Percentiles rank a stretch among this genome's conserved stretches.
Conservation (phyloP, 2,113 vertebrate genomes). For the Melanerpes aurifrons region DNA sequence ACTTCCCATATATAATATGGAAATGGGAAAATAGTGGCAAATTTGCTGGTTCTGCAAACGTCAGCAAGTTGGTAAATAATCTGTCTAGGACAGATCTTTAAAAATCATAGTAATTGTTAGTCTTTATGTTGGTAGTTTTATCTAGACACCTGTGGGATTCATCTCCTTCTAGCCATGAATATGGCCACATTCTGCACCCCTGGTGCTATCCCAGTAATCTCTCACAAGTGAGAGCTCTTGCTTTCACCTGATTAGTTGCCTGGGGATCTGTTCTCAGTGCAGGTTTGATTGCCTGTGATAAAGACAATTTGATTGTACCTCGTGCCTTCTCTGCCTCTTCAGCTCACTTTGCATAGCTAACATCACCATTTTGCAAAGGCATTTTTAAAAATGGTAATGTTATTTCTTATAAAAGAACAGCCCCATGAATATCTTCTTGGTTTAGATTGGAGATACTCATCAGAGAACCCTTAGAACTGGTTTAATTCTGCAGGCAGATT, state of each 20-base stretch:
- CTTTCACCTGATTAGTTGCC: background rate
- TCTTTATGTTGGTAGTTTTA: background rate
- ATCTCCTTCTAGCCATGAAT: background rate
- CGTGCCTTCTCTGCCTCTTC: background rate
- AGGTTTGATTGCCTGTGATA: background rate
- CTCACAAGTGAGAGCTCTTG: background rate
- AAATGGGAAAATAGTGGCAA: background rate
- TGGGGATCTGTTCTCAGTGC: background rate
- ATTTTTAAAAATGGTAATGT: background rate
- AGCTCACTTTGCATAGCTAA: background rate
- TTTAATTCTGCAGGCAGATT: background rate
- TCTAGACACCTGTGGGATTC: background rate
- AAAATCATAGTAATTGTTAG: background rate
- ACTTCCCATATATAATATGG: background rate
- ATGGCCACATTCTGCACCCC: background rate
- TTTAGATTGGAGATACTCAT: background rate
- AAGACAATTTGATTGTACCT: background rate
- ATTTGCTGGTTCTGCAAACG: background rate
- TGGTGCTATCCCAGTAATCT: background rate
- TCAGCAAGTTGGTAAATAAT: background rate
- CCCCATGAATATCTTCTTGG: background rate
- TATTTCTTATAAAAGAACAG: background rate
- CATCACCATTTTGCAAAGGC: background rate
- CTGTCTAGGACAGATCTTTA: background rate
- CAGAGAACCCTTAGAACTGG: background rate